A percentile compares a stretch with the other conserved stretches of the same genome.
phyloP scores from a whole-genome alignment of 2,888 invertebrate genomes.

The Entomobrya multifasciata region DNA sequence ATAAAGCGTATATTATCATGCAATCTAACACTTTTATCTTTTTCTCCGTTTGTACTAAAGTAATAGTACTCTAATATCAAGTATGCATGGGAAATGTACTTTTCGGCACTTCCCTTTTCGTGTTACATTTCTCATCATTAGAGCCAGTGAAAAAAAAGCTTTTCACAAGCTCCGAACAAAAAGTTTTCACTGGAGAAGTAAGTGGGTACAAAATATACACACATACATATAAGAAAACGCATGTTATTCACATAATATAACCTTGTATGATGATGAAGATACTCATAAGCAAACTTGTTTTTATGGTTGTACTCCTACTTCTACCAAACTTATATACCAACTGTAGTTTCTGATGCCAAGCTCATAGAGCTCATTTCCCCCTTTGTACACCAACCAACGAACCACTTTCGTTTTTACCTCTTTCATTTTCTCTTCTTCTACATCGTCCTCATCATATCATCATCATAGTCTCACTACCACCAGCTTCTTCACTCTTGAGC shows the following conservation, averaged over 20 bases:
- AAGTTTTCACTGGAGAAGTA: not conserved
- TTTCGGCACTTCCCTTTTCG: slow-evolving; percentile 50
- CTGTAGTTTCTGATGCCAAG: not conserved
- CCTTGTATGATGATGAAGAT: not conserved
- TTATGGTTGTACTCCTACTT: not conserved
- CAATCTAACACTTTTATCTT: slow-evolving; percentile 36
- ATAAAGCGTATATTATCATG: not conserved
- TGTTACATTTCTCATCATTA: slow-evolving; percentile 57
- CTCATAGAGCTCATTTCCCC: slow-evolving; percentile 36
- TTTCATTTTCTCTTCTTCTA: slow-evolving; percentile 27
- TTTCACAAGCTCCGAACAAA: not conserved
- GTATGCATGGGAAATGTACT: slow-evolving; percentile 7
- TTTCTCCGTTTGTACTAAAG: not conserved
- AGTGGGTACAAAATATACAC: not conserved
- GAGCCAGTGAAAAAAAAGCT: not conserved
- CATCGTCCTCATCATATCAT: not conserved
- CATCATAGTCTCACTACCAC: not conserved
- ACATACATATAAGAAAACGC: too few species aligned
- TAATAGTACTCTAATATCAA: slow-evolving; percentile 3
- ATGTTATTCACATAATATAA: not conserved
- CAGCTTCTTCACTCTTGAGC: slow-evolving; percentile 31
- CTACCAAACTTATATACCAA: not conserved
- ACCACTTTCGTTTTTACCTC: slow-evolving; percentile 42
- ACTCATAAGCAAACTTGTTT: not conserved
- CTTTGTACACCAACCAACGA: slow-evolving; percentile 15